phyloP scores from a whole-genome alignment of 2,113 vertebrate genomes.

The Xenus cinereus region DNA sequence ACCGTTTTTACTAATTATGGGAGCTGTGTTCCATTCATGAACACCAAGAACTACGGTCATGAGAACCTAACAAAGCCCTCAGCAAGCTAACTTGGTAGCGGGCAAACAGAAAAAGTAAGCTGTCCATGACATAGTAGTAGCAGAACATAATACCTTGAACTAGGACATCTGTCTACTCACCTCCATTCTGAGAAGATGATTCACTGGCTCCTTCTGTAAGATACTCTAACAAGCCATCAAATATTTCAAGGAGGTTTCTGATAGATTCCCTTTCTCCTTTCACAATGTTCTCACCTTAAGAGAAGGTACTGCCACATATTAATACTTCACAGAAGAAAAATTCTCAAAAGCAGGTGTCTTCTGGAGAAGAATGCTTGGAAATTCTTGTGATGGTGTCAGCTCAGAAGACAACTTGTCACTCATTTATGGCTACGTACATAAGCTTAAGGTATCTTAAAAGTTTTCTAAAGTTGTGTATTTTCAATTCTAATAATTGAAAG shows the following conservation, averaged over 20 bases:
- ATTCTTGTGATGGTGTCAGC: background rate
- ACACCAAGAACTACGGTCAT: background rate
- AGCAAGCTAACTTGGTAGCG: background rate
- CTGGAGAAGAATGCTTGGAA: background rate
- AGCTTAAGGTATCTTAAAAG: background rate
- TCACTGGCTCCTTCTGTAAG: conserved; percentile 88
- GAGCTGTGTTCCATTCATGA: background rate
- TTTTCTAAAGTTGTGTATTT: background rate
- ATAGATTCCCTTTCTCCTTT: conserved; percentile 87
- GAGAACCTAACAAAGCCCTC: background rate
- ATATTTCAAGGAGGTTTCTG: conserved; percentile 94
- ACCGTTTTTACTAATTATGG: background rate
- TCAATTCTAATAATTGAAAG: background rate
- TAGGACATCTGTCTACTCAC: conserved; percentile 58
- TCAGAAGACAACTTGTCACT: background rate
- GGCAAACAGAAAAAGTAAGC: background rate
- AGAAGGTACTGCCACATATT: background rate
- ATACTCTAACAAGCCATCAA: conserved; percentile 94
- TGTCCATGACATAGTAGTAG: background rate
- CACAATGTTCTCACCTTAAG: conserved; percentile 92
- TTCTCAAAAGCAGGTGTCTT: background rate
- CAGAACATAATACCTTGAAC: background rate
- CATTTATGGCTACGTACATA: background rate
- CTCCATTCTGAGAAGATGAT: conserved; percentile 76
- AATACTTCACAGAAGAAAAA: background rate